These are phyloP conservation scores for Hexactinellida sp. DNA, from an alignment of 37 sponge, comb jelly and placozoan genomes.

Conservation along the genomic window DNA sequence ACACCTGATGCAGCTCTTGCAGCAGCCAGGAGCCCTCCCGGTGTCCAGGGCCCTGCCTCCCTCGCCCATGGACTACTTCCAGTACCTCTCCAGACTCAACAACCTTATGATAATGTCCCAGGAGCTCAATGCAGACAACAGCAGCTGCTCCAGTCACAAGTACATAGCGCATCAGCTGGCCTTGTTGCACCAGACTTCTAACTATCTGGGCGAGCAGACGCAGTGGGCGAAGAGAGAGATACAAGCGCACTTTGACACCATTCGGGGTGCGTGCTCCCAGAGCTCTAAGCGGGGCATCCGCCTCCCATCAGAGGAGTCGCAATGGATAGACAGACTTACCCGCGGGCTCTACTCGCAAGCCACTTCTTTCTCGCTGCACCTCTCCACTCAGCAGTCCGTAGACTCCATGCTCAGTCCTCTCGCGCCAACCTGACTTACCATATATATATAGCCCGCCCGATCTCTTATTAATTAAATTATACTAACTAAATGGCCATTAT, in stretches of 20 bases:
- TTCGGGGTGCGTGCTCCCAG: background rate
- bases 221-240: background rate
- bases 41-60: background rate
- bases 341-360: background rate
- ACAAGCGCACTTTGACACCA: background rate
- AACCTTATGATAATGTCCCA: constrained; percentile 42
- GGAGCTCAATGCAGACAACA: constrained; percentile 41
- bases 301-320: background rate
- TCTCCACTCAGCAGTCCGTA: background rate
- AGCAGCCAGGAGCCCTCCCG: background rate
- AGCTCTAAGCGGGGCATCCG: background rate
- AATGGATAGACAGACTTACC: constrained; percentile 1
- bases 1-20: background rate
- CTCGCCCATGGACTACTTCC: constrained; percentile 31
- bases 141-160: constrained; percentile 40
- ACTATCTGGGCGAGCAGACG: background rate
- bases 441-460: too few species aligned
- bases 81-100: constrained; percentile 33
- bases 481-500: background rate
- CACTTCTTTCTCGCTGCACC: background rate
- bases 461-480: background rate
- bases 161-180: constrained; percentile 70
- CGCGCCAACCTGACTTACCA: background rate
- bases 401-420: constrained; percentile 3
- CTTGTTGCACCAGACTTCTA: constrained; percentile 26